These are phyloP conservation scores for Anoplopoma fimbria DNA, from an alignment of 2,113 vertebrate genomes.

Conservation along the genomic window DNA sequence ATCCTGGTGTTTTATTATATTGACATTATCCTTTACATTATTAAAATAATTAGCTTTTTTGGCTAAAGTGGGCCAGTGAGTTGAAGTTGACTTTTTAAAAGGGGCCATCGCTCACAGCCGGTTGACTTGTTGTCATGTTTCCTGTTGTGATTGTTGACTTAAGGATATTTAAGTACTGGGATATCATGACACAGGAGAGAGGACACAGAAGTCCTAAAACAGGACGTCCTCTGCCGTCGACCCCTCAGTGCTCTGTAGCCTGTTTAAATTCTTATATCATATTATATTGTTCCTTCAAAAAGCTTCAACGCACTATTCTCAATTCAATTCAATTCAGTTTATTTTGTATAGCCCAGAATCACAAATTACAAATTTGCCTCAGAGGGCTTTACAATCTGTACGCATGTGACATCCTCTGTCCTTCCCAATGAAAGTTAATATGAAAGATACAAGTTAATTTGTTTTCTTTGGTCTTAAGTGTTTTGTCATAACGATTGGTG, in stretches of 20 bases:
- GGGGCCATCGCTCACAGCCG: neutral
- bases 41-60: neutral
- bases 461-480: neutral
- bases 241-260: neutral
- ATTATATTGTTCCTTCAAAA: neutral
- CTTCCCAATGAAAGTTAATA: too few species aligned
- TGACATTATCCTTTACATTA: neutral
- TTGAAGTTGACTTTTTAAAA: conserved; percentile 1
- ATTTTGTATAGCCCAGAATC: too few species aligned
- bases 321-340: too few species aligned
- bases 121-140: conserved; percentile 28
- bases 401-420: too few species aligned
- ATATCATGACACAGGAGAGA: neutral
- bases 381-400: too few species aligned
- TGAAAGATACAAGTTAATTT: neutral
- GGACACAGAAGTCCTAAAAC: conserved; percentile 27
- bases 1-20: neutral
- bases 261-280: neutral
- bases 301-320: neutral
- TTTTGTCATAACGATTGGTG: neutral
- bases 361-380: too few species aligned
- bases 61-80: neutral
- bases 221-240: conserved; percentile 42
- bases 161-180: conserved; percentile 41
- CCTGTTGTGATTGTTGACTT: conserved; percentile 39